phyloP scores from a whole-genome alignment of 2,113 vertebrate species.

The Bos taurus region ARS-UCD2.0 NC_037336.1:75806001-75806500 shows the following conservation, averaged over 20 bases:
- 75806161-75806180: neutral
- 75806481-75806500: neutral
- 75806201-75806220: neutral
- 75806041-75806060: fast-evolving
- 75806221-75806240: neutral
- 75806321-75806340: neutral
- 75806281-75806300: neutral
- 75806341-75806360: neutral
- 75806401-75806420: neutral
- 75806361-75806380: neutral
- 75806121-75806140: neutral
- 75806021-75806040: neutral
- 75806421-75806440: neutral
- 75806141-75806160: neutral
- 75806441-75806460: neutral
- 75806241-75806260: neutral
- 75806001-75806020: neutral
- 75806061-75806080: neutral
- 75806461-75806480: neutral
- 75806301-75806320: neutral
- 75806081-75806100: neutral
- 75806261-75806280: conserved; percentile 11
- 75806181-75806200: neutral
- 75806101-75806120: neutral
- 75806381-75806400: neutral